Conservation (phyloP, 2,797 vertebrate genomes). For the Sardinella longiceps region DNA sequence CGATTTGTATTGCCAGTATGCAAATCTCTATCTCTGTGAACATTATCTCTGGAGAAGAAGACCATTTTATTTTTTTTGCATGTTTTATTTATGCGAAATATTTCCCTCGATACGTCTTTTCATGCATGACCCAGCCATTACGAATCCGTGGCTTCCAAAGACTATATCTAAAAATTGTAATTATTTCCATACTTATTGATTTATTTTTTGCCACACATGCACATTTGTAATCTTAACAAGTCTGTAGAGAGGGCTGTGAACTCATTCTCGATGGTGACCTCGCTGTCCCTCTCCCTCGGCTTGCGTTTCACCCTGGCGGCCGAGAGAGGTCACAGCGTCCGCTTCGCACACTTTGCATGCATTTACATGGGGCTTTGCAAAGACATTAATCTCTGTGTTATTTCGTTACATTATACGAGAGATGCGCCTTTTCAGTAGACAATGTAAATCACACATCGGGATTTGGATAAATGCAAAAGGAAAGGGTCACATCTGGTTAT, state of each 20-base stretch:
- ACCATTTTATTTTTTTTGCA: constrained; percentile 4
- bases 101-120: neutral
- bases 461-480: constrained; percentile 23
- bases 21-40: constrained; percentile 30
- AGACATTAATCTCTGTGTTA: neutral
- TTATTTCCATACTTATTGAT: constrained; percentile 14
- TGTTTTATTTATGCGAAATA: constrained; percentile 22
- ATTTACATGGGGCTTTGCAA: neutral
- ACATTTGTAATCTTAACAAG: constrained; percentile 16
- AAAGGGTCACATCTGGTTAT: constrained; percentile 21
- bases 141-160: neutral
- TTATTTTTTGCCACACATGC: constrained; percentile 15
- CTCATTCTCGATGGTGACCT: neutral
- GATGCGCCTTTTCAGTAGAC: neutral
- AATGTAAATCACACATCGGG: constrained; percentile 13
- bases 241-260: neutral
- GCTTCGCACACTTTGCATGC: neutral
- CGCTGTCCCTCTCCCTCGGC: neutral
- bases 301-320: constrained; percentile 52
- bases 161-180: constrained; percentile 4
- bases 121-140: constrained; percentile 5
- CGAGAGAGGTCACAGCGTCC: constrained; percentile 45
- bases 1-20: constrained; percentile 44
- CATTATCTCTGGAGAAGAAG: constrained; percentile 32
- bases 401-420: constrained; percentile 2